Evolutionary conservation across 2,888 invertebrate genomes (phyloP).

Genomic region (Chromoteleia sp.): DNA sequence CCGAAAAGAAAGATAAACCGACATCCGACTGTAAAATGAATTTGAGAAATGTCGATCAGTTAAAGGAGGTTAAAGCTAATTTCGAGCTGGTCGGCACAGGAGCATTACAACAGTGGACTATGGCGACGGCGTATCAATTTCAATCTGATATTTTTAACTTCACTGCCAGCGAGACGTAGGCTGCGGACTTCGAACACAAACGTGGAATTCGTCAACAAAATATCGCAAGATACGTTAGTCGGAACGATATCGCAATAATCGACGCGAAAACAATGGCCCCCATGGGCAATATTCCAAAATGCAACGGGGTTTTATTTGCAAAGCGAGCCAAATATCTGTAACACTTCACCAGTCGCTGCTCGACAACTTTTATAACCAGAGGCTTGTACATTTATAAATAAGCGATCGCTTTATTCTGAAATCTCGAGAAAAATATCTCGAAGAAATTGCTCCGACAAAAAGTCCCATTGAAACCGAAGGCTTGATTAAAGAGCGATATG

Average conservation of each 20-base stretch:
- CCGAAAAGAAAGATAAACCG: neutral
- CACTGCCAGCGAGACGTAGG: constrained; percentile 61
- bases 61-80: constrained; percentile 59
- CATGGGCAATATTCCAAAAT: constrained; percentile 20
- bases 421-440: constrained; percentile 27
- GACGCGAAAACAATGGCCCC: constrained; percentile 21
- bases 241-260: constrained; percentile 11
- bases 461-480: neutral
- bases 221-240: constrained; percentile 31
- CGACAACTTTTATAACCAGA: constrained; percentile 59
- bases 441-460: neutral
- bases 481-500: no score
- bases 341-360: constrained; percentile 45
- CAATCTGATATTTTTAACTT: constrained; percentile 70
- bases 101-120: constrained; percentile 69
- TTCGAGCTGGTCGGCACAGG: constrained; percentile 60
- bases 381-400: constrained; percentile 56
- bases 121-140: constrained; percentile 69
- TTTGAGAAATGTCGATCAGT: constrained; percentile 40
- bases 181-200: constrained; percentile 63
- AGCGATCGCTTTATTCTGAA: constrained; percentile 46
- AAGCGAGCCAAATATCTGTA: constrained; percentile 42
- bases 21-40: constrained; percentile 22
- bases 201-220: constrained; percentile 64
- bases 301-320: constrained; percentile 46